Conservation (phyloP, 2,888 invertebrate genomes). For the Orthosia incerta region DNA sequence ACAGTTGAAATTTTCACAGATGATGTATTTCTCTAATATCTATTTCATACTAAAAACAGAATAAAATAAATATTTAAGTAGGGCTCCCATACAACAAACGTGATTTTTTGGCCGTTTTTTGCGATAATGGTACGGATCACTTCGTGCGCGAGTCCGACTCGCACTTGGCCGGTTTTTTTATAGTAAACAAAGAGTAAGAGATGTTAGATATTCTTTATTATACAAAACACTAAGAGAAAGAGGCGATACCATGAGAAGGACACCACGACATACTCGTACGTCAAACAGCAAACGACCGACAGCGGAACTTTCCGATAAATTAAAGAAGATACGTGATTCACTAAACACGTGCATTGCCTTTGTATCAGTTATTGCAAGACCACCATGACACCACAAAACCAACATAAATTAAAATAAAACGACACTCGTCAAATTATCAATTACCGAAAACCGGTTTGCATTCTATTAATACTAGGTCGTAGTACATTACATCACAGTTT, state of each 20-base stretch:
- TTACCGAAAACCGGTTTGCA: conserved; percentile 41
- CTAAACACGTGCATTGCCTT: conserved; percentile 23
- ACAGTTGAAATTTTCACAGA: no score
- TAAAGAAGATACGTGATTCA: neutral
- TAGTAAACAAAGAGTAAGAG: no score
- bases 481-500: conserved; percentile 56
- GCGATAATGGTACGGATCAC: no score
- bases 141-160: no score
- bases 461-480: conserved; percentile 30
- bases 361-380: neutral
- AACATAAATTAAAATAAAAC: conserved; percentile 37
- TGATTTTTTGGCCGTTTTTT: no score
- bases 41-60: no score
- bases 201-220: no score
- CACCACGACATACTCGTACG: neutral
- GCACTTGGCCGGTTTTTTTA: no score
- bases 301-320: neutral
- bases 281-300: neutral
- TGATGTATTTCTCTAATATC: no score
- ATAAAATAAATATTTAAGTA: no score
- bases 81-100: no score
- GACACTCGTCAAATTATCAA: conserved; percentile 31
- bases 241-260: neutral
- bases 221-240: neutral
- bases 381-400: conserved; percentile 36